phyloP scores from a whole-genome alignment of 2,113 vertebrate genomes.

The Corythoichthys haematopterus region DNA sequence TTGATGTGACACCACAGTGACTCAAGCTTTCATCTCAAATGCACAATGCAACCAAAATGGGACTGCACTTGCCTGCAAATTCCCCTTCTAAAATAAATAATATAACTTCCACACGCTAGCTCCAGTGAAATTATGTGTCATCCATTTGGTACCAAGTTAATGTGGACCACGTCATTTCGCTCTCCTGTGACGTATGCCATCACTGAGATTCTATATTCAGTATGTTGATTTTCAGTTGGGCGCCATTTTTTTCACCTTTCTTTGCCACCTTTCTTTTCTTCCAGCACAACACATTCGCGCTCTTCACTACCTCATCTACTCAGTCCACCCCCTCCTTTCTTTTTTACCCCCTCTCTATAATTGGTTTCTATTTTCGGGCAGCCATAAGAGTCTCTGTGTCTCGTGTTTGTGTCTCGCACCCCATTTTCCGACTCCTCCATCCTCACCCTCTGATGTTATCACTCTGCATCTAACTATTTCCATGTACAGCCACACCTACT shows the following conservation, averaged over 20 bases:
- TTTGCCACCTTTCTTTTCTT: slow-evolving; percentile 60
- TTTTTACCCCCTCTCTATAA: slow-evolving; percentile 71
- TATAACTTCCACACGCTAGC: slow-evolving; percentile 19
- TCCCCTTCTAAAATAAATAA: slow-evolving; percentile 6
- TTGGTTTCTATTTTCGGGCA: slow-evolving; percentile 79
- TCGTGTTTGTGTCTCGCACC: slow-evolving; percentile 75
- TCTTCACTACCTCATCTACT: slow-evolving; percentile 53
- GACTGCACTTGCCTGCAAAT: slow-evolving; percentile 18
- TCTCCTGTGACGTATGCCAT: slow-evolving; percentile 32
- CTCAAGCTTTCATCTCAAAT: slow-evolving; percentile 36
- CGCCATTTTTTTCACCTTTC: slow-evolving; percentile 54
- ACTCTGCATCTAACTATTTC: slow-evolving; percentile 50
- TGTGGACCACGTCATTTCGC: slow-evolving; percentile 7
- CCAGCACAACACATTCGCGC: slow-evolving; percentile 60
- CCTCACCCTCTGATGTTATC: slow-evolving; percentile 50
- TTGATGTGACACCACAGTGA: slow-evolving; percentile 25
- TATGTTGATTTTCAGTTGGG: slow-evolving; percentile 51
- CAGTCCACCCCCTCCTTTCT: slow-evolving; percentile 53
- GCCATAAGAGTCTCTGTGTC: slow-evolving; percentile 73
- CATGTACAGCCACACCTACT: slow-evolving; percentile 22
- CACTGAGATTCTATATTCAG: slow-evolving; percentile 37
- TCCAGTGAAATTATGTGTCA: slow-evolving; percentile 21
- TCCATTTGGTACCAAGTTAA: background rate
- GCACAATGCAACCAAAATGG: slow-evolving; percentile 16
- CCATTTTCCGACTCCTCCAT: slow-evolving; percentile 76